Base-by-base conservation (phyloP, 2,888 invertebrate species). In the Thysanoteuthis rhombus region DNA sequence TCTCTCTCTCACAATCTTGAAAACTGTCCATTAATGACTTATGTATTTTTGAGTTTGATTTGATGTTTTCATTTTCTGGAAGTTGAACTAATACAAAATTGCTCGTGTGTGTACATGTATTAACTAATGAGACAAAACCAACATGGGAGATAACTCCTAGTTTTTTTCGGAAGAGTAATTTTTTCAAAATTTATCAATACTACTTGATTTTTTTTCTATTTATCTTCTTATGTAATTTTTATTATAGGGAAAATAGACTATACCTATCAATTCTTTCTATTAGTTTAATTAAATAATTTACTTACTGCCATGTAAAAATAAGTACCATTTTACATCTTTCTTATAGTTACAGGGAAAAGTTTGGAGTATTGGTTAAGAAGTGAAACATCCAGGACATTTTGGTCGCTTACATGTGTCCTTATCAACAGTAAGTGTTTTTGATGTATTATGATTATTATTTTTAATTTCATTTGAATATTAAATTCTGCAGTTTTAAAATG, bases 321-420 rank as follows among this genome's bases (percentile, higher is more conserved):
- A 75, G 12, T 32, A 58, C 28, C 58, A 28, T 58, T 58, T 58
- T 58, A 32, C 32, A 52, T 75, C 22, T 25, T 52, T 75, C 36
- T 75, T 36, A 75, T 75, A 75, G 75, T 75, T 75, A 75, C 75
- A 10, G 75, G 94, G 93, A 96, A 96, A 93, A 96, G 97, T 39
- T 94, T 97, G 94, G 97, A 97, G 94, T 95, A 95, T 40, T 97
- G 97, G 93, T 96, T 97, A 8, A 95, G 95, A 58, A 96, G 96
- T 3, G 97, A 97, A 94, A 97, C 97, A 22, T 97, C 97, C 0
- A n/a, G 97, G 97, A 42, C 94, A 97, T 94, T 97, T 97, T 95
- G 96, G 96, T 94, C 95, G 96, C 28, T 95, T 97, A n/a, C 95
- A 97, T 75, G 75, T 75, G n/a, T 75, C 75, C 12, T 19, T 75